Evolutionary conservation across 2,797 vertebrate genomes (phyloP).

Genomic region (Myripristis jacobus): DNA sequence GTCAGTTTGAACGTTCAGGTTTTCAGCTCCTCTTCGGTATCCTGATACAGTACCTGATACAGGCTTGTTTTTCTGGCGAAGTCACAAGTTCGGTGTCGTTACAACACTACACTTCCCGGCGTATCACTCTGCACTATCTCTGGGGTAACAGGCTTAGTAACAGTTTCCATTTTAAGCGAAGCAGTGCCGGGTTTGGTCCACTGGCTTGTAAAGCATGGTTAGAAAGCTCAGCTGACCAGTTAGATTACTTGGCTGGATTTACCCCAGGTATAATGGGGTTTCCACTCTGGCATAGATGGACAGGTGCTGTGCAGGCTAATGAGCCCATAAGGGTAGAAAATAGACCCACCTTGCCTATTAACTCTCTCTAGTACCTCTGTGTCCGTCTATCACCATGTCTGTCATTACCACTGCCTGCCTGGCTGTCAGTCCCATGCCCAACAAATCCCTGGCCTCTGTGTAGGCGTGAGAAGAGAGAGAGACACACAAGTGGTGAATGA

Average conservation of each 20-base stretch:
- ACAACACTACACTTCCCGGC: too few species aligned
- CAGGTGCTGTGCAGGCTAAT: slow-evolving; percentile 6
- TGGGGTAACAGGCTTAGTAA: neutral
- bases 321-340: slow-evolving; percentile 27
- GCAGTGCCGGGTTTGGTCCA: neutral
- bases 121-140: neutral
- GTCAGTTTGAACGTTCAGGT: too few species aligned
- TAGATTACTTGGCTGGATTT: neutral
- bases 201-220: neutral
- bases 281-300: slow-evolving; percentile 5
- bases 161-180: neutral
- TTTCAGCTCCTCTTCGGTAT: too few species aligned
- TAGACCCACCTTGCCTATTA: slow-evolving; percentile 6
- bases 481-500: too few species aligned
- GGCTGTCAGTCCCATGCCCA: neutral
- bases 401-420: neutral
- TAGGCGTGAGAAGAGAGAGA: neutral
- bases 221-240: neutral
- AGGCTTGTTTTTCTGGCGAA: too few species aligned
- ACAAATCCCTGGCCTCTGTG: neutral
- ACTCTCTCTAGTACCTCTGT: neutral
- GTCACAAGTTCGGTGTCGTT: neutral
- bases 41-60: too few species aligned
- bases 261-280: neutral
- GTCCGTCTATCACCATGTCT: slow-evolving; percentile 11